Evolutionary conservation across 35 echinoderm and acorn worm species (phyloP), one percentile per base, ranked within the genome.

Genomic region (Lytechinus pictus): DNA sequence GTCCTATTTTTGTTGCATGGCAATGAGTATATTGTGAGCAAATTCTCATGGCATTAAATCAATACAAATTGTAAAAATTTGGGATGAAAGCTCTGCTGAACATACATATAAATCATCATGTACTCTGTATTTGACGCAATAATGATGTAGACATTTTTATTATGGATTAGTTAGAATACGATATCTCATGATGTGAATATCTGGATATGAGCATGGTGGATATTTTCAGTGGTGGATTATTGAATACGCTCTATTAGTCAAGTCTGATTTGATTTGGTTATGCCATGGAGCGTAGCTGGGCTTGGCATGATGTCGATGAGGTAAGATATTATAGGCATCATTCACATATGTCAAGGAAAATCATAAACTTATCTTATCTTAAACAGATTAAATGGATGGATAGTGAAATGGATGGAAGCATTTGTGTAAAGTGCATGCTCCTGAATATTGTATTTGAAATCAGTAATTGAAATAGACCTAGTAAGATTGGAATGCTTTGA

Each of bases 31-130:
- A 24, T 57, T 1, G 92, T 57, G 27, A 55, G 54, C 66, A n/a
- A 79, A 79, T 79, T 79, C 21, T 79, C 66, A 79, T n/a, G 66
- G 66, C 66, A 79, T 79, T 79, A 19, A 79, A 79, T 79, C 66
- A 79, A 79, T 79, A 79, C n/a, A 79, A 16, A 24, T 79, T 79
- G 66, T 79, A 79, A 79, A 79, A 79, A 44, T 1, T 44, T 44
- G 33, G 33, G 2, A 79, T 79, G 66, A 79, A 79, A 71, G 24
- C 14, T 24, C 6, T 24, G 4, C 2, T 79, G 19, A 24, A n/a
- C 66, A 16, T 79, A 5, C 66, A 79, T 24, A n/a, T 79, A 14
- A 79, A 79, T 24, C 66, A 79, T 7, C 66, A n/a, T 6, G 19
- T 79, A 79, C 57, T 79, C 19, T 79, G 21, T 24, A 71, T 71